Base-by-base conservation (phyloP, 2,888 invertebrate species). In the Cynaeus angustus region DNA sequence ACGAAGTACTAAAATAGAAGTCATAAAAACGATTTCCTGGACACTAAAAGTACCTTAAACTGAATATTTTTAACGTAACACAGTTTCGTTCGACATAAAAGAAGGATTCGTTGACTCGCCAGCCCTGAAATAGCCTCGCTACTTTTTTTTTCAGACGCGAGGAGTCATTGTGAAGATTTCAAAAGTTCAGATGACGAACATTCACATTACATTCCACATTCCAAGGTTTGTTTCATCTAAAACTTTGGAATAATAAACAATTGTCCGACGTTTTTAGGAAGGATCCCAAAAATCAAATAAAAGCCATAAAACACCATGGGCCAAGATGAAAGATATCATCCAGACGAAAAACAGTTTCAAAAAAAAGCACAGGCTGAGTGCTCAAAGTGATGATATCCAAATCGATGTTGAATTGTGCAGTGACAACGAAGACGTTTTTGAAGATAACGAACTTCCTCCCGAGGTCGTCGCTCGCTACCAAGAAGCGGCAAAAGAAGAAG, bases 261-360 rank as follows among this genome's bases (percentile, higher is more conserved):
- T 64, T 13, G 14, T 30, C 30, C 30, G 43, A n/a, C 13, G 37
- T 41, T 12, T 70, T 75, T 65, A 75, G 75, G 72, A 75, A 21
- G 74, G 72, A 30, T 68, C 72, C 48, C 70, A 70, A 43, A 72
- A 73, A 67, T 73, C 73, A n/a, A 66, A 61, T 21, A 74, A 72
- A 55, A 50, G 46, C 55, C 69, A 75, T 33, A 74, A 90, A 80
- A 91, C 90, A n/a, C 90, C 92, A 0, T 93, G 93, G 93, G 90
- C 91, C 0, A 91, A 92, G 83, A 91, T 94, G 86, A 90, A 92
- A 72, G 91, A 92, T 78, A 93, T 93, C 66, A 91, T 93, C 71
- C 91, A 92, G 80, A 91, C 91, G 0, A 88, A 90, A 59, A 88
- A 90, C 71, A 91, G 91, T 73, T 90, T 91, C 12, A 88, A 90